phyloP scores from a whole-genome alignment of 2,113 vertebrate species.

The Ptilonorhynchus violaceus region DNA sequence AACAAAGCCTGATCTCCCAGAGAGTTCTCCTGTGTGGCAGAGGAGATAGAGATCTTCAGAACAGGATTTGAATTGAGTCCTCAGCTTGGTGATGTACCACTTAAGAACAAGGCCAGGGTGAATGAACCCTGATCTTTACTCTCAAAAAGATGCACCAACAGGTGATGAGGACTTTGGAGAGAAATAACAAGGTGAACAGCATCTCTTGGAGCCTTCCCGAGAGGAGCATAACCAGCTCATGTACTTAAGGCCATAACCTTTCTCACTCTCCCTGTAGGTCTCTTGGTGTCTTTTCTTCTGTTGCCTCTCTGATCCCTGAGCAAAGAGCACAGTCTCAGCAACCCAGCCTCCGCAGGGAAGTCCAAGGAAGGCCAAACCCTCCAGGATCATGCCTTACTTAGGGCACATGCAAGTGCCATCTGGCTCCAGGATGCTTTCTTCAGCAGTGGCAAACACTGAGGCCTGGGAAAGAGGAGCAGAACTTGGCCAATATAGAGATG shows the following conservation, averaged over 20 bases:
- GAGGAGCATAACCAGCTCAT: neutral
- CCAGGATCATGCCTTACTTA: neutral
- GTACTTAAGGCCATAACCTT: neutral
- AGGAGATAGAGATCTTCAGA: constrained; percentile 35
- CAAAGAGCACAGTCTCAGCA: neutral
- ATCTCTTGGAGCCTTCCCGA: neutral
- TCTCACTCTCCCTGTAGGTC: neutral
- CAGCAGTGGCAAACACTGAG: neutral
- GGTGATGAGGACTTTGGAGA: neutral
- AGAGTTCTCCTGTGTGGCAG: neutral
- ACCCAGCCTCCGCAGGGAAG: neutral
- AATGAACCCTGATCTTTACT: constrained; percentile 47
- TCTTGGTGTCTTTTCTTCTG: neutral
- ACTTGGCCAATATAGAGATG: neutral
- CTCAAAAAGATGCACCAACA: neutral
- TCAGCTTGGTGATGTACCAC: constrained; percentile 32
- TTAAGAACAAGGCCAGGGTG: constrained; percentile 14
- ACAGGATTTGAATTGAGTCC: constrained; percentile 21
- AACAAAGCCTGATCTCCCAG: neutral
- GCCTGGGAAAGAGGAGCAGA: neutral
- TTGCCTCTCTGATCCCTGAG: neutral
- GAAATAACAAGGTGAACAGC: neutral
- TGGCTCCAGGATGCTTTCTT: neutral
- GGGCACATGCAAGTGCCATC: neutral
- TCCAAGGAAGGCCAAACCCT: neutral